Evolutionary conservation across 53 echinoderm and acorn worm species (phyloP), one percentile per base, ranked within the genome.

Genomic region (Echinarachnius parma): DNA sequence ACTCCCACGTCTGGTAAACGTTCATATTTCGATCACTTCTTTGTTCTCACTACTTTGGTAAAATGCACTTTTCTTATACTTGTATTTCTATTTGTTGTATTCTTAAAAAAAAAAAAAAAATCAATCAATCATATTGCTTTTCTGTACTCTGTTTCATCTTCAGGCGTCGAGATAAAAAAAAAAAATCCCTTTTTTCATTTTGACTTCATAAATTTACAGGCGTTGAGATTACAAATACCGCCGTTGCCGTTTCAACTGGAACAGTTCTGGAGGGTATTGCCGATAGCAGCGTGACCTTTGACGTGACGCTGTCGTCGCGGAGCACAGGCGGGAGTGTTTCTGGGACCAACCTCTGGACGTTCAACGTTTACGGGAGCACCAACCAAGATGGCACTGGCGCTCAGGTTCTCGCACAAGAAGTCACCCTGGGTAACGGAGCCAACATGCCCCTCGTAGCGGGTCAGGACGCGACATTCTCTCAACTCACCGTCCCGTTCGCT

Each of bases 291-390:
- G 31, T 86, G 0, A 39, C 13, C 8, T 60, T 84, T 23, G 46
- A 89, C 48, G 16, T 89, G n/a, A 48, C 27, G 5, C 58, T 85
- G n/a, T 64, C 81, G 18, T 89, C 89, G 2, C 32, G 68, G 18
- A 30, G 59, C 1, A 23, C 25, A 1, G 89, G 78, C 4, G 77
- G 85, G 35, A 81, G 77, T 30, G 22, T 85, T 33, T 48, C n/a
- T 5, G 89, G 89, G 8, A 27, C 76, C 29, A 85, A 85, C 60
- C 78, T 85, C 42, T 89, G 89, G 89, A 44, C 44, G 19, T 85
- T 89, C 4, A 33, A 55, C 21, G 77, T 81, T 16, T 89, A 72
- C 54, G 94, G 83, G 10, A 94, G 87, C 76, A 46, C 34, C 46
- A 55, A 55, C 24, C 42, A 84, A 3, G 75, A 87, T 35, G 94